phyloP scores from a whole-genome alignment of 2,888 invertebrate species.

The Drosophila peninsularis region DNA sequence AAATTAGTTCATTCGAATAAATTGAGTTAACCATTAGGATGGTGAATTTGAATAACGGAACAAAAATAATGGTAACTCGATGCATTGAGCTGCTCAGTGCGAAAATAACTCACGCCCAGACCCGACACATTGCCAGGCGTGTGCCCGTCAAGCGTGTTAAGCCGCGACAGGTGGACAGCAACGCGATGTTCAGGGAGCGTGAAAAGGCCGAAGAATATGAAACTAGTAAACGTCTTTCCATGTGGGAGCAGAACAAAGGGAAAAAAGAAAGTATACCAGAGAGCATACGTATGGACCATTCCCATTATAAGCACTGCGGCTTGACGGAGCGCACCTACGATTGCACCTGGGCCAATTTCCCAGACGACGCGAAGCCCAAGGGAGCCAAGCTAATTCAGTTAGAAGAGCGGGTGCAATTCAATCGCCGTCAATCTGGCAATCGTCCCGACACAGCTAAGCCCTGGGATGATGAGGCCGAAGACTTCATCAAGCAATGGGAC shows the following conservation, averaged over 20 bases:
- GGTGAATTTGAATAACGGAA: slow-evolving; percentile 41
- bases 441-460: slow-evolving; percentile 45
- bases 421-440: slow-evolving; percentile 5
- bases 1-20: slow-evolving; percentile 24
- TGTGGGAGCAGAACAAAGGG: slow-evolving; percentile 52
- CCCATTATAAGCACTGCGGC: slow-evolving; percentile 62
- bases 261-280: background rate
- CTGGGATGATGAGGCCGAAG: slow-evolving; percentile 20
- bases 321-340: slow-evolving; percentile 61
- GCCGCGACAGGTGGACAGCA: background rate
- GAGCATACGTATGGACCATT: slow-evolving; percentile 60
- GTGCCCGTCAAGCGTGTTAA: background rate
- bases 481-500: slow-evolving; percentile 49
- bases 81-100: slow-evolving; percentile 50
- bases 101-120: slow-evolving; percentile 45
- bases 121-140: slow-evolving; percentile 43
- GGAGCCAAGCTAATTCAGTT: background rate
- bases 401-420: background rate
- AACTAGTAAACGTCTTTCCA: slow-evolving; percentile 50
- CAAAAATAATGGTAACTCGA: slow-evolving; percentile 52
- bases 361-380: slow-evolving; percentile 30
- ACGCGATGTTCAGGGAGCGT: slow-evolving; percentile 29
- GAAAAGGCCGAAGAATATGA: slow-evolving; percentile 45
- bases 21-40: slow-evolving; percentile 19
- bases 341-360: slow-evolving; percentile 78